Evolutionary conservation across 2,113 vertebrate genomes (phyloP), one percentile per base, ranked within the genome.

Genomic region (Dipodomys merriami): DNA sequence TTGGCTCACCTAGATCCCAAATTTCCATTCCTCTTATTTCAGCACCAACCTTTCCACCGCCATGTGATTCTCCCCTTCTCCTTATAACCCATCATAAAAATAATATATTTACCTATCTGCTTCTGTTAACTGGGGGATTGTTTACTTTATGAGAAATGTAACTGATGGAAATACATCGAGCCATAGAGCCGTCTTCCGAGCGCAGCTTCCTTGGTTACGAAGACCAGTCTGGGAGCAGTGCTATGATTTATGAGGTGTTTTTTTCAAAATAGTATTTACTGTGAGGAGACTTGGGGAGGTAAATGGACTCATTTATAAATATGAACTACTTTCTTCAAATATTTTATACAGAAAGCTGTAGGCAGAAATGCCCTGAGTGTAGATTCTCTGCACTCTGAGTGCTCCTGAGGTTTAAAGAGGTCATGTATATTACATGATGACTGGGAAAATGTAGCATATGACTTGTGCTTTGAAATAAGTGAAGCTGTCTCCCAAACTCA

Each of bases 171-270:
- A 86, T 64, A 29, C 49, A 33, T 64, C 4, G 39, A 57, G 39
- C 53, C 67, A 60, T n/a, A 22, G 30, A 88, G 30, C 62, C 68
- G 68, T 9, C 49, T 74, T 91, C 29, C 65, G 85, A 84, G 33
- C 19, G 64, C 60, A 88, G 27, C 33, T 91, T 88, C 71, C 49
- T 95, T 86, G 91, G 33, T n/a, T 44, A 22, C 22, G 69, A 72
- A 94, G 74, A 71, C 1, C 7, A 89, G 67, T 15, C 57, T 93
- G 46, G 73, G 46, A 73, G 25, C 33, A 22, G 19, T 4, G 30
- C 25, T 35, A 62, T 93, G 91, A 94, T 85, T 94, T 82, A 64
- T 76, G 73, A 90, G 23, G 20, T 57, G 65, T 62, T 76, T 29
- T 57, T 53, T 57, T 16, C 4, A 16, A 57, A n/a, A 71, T 65